Conservation (phyloP, 2,888 invertebrate species). For the Spisula solida region DNA sequence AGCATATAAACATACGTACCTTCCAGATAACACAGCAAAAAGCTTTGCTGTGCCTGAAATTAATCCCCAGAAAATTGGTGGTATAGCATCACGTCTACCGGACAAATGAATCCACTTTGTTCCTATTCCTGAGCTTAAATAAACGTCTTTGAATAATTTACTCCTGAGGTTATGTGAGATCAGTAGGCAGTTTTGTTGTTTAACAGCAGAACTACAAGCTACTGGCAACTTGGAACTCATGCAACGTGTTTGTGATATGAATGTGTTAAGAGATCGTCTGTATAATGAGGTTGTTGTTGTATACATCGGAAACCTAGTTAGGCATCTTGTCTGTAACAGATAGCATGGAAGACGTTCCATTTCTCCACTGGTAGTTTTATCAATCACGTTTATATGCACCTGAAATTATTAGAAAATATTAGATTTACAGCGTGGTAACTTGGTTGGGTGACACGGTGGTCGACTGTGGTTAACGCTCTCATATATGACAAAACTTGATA, state of each 20-base stretch:
- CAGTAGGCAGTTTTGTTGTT: neutral
- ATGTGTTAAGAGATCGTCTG: neutral
- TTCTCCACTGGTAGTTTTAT: neutral
- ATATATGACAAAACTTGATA: no score
- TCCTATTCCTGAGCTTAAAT: neutral
- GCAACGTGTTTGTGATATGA: neutral
- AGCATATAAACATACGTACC: constrained; percentile 43
- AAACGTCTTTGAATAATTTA: neutral
- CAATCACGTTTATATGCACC: no score
- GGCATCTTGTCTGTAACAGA: neutral
- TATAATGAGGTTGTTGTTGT: neutral
- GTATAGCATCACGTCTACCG: constrained; percentile 51
- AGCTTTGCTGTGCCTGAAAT: constrained; percentile 45
- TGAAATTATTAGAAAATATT: no score
- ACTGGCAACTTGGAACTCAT: neutral
- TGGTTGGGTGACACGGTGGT: no score
- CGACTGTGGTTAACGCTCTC: no score
- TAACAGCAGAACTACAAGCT: neutral
- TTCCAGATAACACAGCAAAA: constrained; percentile 56
- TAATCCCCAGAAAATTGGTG: constrained; percentile 53
- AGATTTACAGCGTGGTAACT: no score
- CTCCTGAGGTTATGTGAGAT: constrained; percentile 12
- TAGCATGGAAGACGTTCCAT: neutral
- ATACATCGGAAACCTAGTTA: neutral
- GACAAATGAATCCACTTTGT: constrained; percentile 46